phyloP scores from a whole-genome alignment of 2,113 vertebrate species.

The Semnornis frantzii region DNA sequence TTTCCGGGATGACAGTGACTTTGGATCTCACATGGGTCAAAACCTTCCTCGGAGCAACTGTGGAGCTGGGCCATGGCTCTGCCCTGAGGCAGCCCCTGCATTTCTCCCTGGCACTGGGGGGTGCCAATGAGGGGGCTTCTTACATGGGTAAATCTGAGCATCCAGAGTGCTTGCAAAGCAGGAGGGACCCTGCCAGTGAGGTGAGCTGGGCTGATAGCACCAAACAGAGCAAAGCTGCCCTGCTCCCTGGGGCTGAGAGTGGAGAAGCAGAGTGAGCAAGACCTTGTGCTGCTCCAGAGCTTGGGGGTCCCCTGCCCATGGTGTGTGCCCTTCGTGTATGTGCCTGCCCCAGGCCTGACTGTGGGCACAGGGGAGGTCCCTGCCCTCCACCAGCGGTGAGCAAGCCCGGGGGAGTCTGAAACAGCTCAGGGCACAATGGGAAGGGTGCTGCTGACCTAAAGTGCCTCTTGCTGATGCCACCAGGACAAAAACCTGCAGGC shows the following conservation, averaged over 20 bases:
- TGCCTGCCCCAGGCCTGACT: neutral
- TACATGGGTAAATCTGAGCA: too few species aligned
- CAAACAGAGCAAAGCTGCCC: neutral
- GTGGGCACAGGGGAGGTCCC: neutral
- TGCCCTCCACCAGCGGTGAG: too few species aligned
- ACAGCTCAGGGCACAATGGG: neutral
- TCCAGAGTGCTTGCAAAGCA: neutral
- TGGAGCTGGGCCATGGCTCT: neutral
- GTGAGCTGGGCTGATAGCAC: neutral
- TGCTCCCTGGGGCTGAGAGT: neutral
- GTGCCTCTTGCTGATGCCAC: neutral
- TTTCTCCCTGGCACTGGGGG: neutral
- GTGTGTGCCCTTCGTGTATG: neutral
- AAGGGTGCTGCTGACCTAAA: fast-evolving
- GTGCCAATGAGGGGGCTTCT: neutral
- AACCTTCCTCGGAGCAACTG: neutral
- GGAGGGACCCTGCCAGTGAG: neutral
- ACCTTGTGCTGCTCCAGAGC: neutral
- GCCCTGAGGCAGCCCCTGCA: neutral
- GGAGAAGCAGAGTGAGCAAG: fast-evolving
- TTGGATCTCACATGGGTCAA: neutral
- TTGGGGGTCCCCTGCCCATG: too few species aligned
- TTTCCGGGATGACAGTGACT: neutral
- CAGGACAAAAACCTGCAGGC: slow-evolving; percentile 75
- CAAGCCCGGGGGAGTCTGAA: neutral